Evolutionary conservation across 1,140 invertebrate genomes (phyloP).

Genomic region (Phthorimaea operculella): DNA sequence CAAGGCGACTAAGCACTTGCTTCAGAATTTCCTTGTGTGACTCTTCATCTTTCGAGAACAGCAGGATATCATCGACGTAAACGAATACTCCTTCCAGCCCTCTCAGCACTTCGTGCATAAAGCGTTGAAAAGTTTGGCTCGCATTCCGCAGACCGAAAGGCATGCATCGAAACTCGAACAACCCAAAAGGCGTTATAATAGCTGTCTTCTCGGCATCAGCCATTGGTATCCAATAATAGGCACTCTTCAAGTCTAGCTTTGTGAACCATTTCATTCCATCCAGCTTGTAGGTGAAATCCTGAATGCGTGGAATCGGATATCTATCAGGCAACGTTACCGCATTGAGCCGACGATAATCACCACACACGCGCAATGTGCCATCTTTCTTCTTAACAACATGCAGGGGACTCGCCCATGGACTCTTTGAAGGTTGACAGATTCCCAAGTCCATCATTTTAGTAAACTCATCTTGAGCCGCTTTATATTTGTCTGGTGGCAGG

Average conservation of each 20-base stretch:
- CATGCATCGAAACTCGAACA: background rate
- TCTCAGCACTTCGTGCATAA: background rate
- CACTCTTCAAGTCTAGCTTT: background rate
- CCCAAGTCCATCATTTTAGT: no score
- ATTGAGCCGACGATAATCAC: background rate
- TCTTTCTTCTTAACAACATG: background rate
- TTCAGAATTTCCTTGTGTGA: background rate
- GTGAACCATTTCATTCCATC: background rate
- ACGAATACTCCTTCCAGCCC: background rate
- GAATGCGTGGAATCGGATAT: background rate
- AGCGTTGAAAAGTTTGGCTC: background rate
- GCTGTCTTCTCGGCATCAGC: background rate
- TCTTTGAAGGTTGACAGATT: background rate
- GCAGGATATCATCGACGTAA: background rate
- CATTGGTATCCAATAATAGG: background rate
- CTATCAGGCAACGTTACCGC: background rate
- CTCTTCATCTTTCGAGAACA: background rate
- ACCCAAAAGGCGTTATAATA: background rate
- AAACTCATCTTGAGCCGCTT: no score
- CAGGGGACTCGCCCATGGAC: background rate
- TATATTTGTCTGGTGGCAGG: no score
- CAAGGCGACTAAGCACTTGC: background rate
- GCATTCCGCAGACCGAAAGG: background rate
- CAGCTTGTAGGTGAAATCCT: background rate
- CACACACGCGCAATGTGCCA: background rate